Evolutionary conservation across 1,140 invertebrate species (phyloP), one percentile per base, ranked within the genome.

Genomic region (Hylyphantes graminicola): DNA sequence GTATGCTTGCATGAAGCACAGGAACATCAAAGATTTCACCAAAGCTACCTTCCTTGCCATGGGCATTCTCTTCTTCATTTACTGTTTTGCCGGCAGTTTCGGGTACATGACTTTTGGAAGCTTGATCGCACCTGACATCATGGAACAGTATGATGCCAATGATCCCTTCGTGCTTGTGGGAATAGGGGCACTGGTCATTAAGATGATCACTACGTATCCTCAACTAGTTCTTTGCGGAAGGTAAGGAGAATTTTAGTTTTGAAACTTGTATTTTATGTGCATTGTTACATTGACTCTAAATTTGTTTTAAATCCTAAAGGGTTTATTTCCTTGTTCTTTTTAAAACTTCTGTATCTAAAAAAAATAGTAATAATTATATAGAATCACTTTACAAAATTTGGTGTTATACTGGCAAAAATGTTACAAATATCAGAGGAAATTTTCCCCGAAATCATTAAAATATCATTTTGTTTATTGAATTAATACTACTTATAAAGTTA

Each of bases 181-280:
- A 9, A 92, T 94, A 64, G 87, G 93, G 48, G 90, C 93, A 3
- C 90, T 94, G 55, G 92, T 93, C 3, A 83, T 94, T 0, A 94
- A 94, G 89, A 94, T 93, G 77, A 92, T 93, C 87, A 93, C 93
- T 0, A 94, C 93, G 0, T 94, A 94, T 89, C 93, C 94, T 7
- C 93, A 94, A n/a, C 89, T 94, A 4, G 87, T 93, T 4, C 94
- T 94, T 86, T 94, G 94, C 90, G 93, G 93, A 10, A 89, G 91
- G 90, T 91, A 88, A 55, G 53, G 8, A 19, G 35, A 51, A 61
- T 15, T 17, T 61, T 21, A 35, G 35, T 35, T 35, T 35, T 35
- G 5, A 35, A 35, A 2, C 35, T 35, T 35, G 35, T 35, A 35
- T 35, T 35, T 35, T 35, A 5, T 35, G 35, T 35, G 5, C 2